These are phyloP conservation scores for Muricea muricata DNA, from an alignment of 92 coral and sea anemone genomes.

Conservation along the genomic window DNA sequence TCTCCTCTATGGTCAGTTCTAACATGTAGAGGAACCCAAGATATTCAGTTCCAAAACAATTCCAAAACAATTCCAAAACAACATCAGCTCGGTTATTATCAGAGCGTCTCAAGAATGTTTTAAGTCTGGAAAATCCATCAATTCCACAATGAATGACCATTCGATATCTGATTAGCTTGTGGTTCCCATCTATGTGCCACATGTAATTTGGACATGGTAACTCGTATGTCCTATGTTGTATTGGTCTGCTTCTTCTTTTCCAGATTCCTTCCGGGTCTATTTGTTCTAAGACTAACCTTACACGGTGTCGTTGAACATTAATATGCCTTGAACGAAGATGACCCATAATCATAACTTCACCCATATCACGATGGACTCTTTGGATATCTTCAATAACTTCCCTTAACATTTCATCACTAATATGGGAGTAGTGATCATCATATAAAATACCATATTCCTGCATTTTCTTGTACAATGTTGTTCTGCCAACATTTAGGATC, in stretches of 20 bases:
- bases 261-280: neutral
- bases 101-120: slow-evolving; percentile 31
- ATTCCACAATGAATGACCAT: slow-evolving; percentile 32
- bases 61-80: slow-evolving; percentile 36
- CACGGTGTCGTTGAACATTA: slow-evolving; percentile 15
- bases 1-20: slow-evolving; percentile 57
- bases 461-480: slow-evolving; percentile 30
- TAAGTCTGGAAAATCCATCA: slow-evolving; percentile 25
- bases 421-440: slow-evolving; percentile 9
- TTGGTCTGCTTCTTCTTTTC: slow-evolving; percentile 5
- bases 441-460: slow-evolving; percentile 9
- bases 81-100: slow-evolving; percentile 56
- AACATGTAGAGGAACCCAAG: slow-evolving; percentile 51
- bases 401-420: neutral
- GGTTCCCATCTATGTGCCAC: slow-evolving; percentile 44
- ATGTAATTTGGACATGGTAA: slow-evolving; percentile 26
- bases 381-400: slow-evolving; percentile 2
- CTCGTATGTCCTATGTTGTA: slow-evolving; percentile 11
- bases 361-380: slow-evolving; percentile 14
- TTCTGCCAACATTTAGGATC: slow-evolving; percentile 11
- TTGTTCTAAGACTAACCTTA: slow-evolving; percentile 1
- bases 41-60: slow-evolving; percentile 42
- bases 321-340: slow-evolving; percentile 25
- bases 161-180: slow-evolving; percentile 24
- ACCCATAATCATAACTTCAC: slow-evolving; percentile 27